Base-by-base conservation (phyloP, 2,797 vertebrate genomes). In the Onychomys leucogaster region DNA sequence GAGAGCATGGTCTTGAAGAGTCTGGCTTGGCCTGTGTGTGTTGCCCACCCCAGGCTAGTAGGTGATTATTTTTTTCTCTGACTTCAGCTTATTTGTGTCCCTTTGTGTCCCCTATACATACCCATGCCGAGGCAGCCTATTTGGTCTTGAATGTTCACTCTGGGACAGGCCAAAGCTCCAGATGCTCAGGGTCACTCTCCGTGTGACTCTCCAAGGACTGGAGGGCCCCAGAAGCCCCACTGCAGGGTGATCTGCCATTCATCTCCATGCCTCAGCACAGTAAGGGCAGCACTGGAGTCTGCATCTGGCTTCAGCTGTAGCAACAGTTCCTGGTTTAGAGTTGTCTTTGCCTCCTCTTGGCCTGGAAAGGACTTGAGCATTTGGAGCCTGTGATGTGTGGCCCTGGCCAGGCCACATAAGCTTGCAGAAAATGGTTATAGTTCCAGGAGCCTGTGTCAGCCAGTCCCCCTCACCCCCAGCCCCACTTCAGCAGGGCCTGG, bases 381-480 rank as follows among this genome's bases (percentile, higher is more conserved):
- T 95, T 67, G 9, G 93, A 95, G 83, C 94, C 61, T 41, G 2
- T 23, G 49, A 52, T 91, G 96, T 98, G 97, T 96, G 29, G 93
- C 63, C 37, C 63, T 96, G 94, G 78, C 73, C 82, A 17, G 76
- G 88, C 90, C 92, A 19, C 80, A 10, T 59, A 9, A 90, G 59
- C 96, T 97, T 96, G 69, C 61, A 97, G 97, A 97, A 98, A 90
- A 98, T 97, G 95, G 78, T 94, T 97, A 90, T 49, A 96, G 52
- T 98, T 98, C 97, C 96, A 97, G 95, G 96, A 98, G 98, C 92
- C 86, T 84, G 89, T 37, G 1, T 6, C 85, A 78, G 94, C 96
- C 97, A 97, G 63, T 55, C 93, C 94, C 89, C 95, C 82, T 37
- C 93, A 94, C 89, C 95, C 78, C 41, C 16, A 21, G 10, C 21